These are phyloP conservation scores for Pseudomyrmex sp. DNA, from an alignment of 1,140 invertebrate genomes.

Conservation along the genomic window DNA sequence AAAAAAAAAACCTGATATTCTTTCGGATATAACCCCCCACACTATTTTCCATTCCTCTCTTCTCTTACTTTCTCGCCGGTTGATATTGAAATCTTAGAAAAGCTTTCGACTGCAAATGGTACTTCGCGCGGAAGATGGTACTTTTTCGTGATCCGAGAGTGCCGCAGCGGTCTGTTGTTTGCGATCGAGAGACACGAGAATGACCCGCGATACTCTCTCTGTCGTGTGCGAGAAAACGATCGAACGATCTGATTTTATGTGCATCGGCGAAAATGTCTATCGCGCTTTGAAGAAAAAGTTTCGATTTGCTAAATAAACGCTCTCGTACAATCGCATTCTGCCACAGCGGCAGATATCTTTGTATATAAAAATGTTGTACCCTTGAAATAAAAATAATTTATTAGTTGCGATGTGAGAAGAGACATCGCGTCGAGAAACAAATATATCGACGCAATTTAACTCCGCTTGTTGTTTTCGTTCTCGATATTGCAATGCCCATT, in stretches of 20 bases:
- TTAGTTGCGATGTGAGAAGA: constrained; percentile 8
- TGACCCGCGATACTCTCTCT: constrained; percentile 41
- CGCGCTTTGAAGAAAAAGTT: neutral
- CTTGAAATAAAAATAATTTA: neutral
- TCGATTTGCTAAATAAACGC: neutral
- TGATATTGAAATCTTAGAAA: constrained; percentile 56
- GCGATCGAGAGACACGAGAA: constrained; percentile 41
- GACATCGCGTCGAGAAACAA: neutral
- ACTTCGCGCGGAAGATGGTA: constrained; percentile 39
- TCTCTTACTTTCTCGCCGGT: constrained; percentile 31
- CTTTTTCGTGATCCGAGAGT: constrained; percentile 48
- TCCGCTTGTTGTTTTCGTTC: neutral
- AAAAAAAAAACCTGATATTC: constrained; percentile 35
- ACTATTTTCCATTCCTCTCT: constrained; percentile 24
- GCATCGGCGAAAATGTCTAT: constrained; percentile 24
- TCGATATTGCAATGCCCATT: neutral
- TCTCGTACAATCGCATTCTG: neutral
- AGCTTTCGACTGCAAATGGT: constrained; percentile 52
- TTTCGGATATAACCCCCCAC: constrained; percentile 21
- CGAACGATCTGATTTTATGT: constrained; percentile 40
- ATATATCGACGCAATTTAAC: neutral
- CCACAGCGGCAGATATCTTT: neutral
- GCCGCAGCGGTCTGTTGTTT: constrained; percentile 47
- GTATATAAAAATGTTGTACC: neutral
- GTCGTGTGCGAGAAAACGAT: constrained; percentile 17